phyloP scores from a whole-genome alignment of 2,888 invertebrate genomes.

The Galeruca laticollis region DNA sequence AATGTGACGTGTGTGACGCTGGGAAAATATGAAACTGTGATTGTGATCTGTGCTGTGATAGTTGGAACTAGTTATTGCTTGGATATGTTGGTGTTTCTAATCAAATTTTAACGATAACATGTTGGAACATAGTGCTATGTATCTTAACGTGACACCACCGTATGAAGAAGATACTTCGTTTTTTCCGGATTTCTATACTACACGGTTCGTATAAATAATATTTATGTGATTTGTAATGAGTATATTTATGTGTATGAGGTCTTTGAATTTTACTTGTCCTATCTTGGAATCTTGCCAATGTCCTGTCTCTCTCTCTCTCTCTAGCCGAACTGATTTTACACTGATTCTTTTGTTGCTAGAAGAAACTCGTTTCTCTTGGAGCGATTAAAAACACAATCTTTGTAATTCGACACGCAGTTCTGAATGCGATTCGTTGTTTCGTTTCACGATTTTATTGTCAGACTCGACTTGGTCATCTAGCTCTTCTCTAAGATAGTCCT shows the following conservation, averaged over 20 bases:
- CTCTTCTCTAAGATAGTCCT: conserved; percentile 4
- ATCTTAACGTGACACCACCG: conserved; percentile 63
- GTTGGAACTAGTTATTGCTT: conserved; percentile 26
- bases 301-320: conserved; percentile 39
- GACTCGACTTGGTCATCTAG: conserved; percentile 4
- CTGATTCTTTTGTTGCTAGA: conserved; percentile 49
- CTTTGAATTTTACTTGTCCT: conserved; percentile 39
- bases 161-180: conserved; percentile 63
- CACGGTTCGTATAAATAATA: conserved; percentile 59
- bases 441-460: conserved; percentile 24
- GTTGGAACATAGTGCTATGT: conserved; percentile 65
- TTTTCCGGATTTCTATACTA: conserved; percentile 65
- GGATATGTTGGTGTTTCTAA: conserved; percentile 39
- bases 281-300: conserved; percentile 47
- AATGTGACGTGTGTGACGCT: conserved; percentile 23
- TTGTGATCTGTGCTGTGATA: conserved; percentile 44
- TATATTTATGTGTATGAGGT: conserved; percentile 41
- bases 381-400: conserved; percentile 48
- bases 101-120: conserved; percentile 51
- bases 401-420: conserved; percentile 45
- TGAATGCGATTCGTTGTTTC: conserved; percentile 40
- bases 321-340: conserved; percentile 42
- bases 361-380: conserved; percentile 47
- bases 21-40: conserved; percentile 30
- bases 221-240: conserved; percentile 2